Conservation (phyloP, 2,113 vertebrate species). For the Saimiri boliviensis region DNA sequence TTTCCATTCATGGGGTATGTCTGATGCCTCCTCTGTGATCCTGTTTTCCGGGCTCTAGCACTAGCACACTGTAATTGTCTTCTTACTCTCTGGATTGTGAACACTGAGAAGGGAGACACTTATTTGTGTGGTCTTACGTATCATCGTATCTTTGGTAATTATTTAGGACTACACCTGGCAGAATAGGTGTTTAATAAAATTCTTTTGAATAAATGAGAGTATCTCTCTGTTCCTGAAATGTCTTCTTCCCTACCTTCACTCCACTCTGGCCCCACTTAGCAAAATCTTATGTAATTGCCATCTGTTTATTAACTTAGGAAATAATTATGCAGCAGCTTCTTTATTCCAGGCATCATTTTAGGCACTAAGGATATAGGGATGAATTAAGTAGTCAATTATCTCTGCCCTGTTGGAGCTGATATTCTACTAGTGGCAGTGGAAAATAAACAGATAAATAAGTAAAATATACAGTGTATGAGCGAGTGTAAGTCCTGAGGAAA, state of each 20-base stretch:
- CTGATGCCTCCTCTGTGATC: not conserved
- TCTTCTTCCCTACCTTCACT: not conserved
- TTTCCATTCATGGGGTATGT: not conserved
- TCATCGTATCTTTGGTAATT: not conserved
- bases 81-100: not conserved
- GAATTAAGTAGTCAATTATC: not conserved
- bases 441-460: conserved; percentile 29
- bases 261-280: not conserved
- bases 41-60: not conserved
- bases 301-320: not conserved
- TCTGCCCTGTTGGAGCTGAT: not conserved
- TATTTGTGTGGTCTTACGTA: not conserved
- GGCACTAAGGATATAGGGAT: not conserved
- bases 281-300: not conserved
- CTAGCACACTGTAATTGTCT: not conserved
- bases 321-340: not conserved
- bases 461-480: not conserved
- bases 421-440: not conserved
- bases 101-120: not conserved
- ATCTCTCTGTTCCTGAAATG: conserved; percentile 2
- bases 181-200: conserved; percentile 19
- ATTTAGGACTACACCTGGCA: not conserved
- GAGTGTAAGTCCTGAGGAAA: not conserved
- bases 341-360: not conserved
- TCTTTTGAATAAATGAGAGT: not conserved